Evolutionary conservation across 2,888 invertebrate species (phyloP).

Genomic region (Orthonevra nobilis): DNA sequence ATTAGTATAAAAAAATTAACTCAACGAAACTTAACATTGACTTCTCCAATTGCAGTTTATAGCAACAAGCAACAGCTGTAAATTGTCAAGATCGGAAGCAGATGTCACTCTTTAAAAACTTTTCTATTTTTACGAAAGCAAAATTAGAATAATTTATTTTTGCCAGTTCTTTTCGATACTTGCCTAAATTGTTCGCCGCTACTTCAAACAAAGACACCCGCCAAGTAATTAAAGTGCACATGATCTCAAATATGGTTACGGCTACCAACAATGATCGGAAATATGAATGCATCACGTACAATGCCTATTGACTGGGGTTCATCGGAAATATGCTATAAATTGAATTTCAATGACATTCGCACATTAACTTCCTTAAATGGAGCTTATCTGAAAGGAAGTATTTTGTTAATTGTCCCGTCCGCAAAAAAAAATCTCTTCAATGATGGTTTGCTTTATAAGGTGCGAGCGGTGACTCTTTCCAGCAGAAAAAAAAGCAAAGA

Average conservation of each 20-base stretch:
- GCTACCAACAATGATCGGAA: conserved; percentile 1
- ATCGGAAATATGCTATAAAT: conserved; percentile 2
- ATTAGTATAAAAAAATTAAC: too few species aligned
- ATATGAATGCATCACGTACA: conserved; percentile 12
- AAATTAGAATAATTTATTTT: too few species aligned
- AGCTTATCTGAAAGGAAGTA: conserved; percentile 15
- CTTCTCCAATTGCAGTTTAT: too few species aligned
- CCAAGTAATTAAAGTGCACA: not conserved
- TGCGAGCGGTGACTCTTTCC: conserved; percentile 18
- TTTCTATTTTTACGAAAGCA: too few species aligned
- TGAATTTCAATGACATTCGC: not conserved
- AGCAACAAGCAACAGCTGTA: too few species aligned
- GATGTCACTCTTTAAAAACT: too few species aligned
- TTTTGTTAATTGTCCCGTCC: conserved; percentile 7
- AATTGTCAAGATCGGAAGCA: too few species aligned
- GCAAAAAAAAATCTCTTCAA: not conserved
- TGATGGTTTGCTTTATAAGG: conserved; percentile 12
- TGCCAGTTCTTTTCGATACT: too few species aligned
- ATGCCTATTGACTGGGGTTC: conserved; percentile 23
- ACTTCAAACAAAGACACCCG: not conserved
- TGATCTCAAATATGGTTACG: not conserved
- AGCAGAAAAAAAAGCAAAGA: too few species aligned
- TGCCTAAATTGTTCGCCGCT: not conserved
- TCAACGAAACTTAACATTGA: too few species aligned
- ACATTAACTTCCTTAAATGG: conserved; percentile 21